Base-by-base conservation (phyloP, 2,113 vertebrate genomes). In the Cyprinodon variegatus region DNA sequence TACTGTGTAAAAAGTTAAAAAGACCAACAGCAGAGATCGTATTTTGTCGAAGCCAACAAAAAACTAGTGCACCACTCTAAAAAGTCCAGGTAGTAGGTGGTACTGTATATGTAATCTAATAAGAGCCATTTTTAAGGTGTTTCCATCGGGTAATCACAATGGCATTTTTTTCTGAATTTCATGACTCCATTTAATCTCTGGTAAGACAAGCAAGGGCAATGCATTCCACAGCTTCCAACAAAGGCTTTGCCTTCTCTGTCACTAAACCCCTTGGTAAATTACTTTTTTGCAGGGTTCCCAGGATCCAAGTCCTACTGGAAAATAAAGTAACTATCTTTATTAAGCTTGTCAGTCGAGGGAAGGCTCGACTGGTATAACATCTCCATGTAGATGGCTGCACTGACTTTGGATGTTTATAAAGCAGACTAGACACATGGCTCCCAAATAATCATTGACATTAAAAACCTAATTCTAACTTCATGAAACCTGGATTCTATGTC, bases 21-120 rank as follows among this genome's bases (percentile, higher is more conserved):
- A 53, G 64, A 79, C 17, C 68, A 61, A 68, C 70, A 40, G 38
- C 67, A 36, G 66, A 79, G n/a, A 75, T 64, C 43, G 65, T 70
- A 69, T 40, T 72, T 85, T 82, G 65, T 29, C 13, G 61, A 70
- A 79, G 83, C 83, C 73, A 74, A 43, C 0, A 73, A 74, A 78
- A 68, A 75, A 76, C 68, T 59, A 15, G 53, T 36, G 36, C 53
- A 70, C 66, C 53, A 37, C 36, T 29, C 41, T 77, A 46, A 57
- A 70, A 77, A 72, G 82, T 75, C 76, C 76, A 74, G 73, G 68
- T 60, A 83, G 68, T 36, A 70, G 81, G 48, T 63, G 74, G 77
- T 53, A 29, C 29, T 29, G 29, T 71, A 74, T 61, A 64, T 72
- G 53, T 76, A 59, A 88, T 64, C 62, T 71, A 60, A 68, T 62